Percentiles rank a stretch among this genome's conserved stretches.
Conservation (phyloP, 2,113 vertebrate species). For the Dasypus novemcinctus region DNA sequence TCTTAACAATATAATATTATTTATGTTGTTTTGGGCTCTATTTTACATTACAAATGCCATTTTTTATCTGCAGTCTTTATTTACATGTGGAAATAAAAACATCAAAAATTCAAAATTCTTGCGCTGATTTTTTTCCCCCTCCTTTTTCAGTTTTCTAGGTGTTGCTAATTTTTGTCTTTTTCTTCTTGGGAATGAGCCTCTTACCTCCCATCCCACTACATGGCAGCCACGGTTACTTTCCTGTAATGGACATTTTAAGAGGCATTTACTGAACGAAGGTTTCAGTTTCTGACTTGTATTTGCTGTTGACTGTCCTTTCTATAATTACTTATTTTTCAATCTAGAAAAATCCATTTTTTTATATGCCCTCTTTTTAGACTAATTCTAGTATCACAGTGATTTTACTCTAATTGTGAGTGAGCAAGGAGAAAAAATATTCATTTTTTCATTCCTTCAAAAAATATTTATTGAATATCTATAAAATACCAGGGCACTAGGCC, state of each 20-base stretch:
- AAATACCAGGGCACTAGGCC: neutral
- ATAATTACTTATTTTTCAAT: neutral
- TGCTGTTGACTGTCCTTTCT: neutral
- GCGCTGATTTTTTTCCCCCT: neutral
- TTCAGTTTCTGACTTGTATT: constrained; percentile 24
- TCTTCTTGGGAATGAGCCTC: neutral
- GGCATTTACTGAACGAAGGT: neutral
- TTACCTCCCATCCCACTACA: no score
- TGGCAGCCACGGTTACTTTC: neutral
- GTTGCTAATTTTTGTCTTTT: neutral
- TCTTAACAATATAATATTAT: neutral
- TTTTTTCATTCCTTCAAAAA: neutral
- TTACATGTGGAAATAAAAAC: neutral
- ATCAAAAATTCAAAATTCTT: neutral
- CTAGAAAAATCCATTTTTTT: neutral
- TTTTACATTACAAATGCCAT: neutral
- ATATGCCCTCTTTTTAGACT: neutral
- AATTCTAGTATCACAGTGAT: neutral
- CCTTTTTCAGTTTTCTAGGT: neutral
- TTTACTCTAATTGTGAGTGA: neutral
- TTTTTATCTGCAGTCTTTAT: neutral
- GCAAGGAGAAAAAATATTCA: neutral
- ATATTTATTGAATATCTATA: neutral
- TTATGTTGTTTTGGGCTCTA: neutral
- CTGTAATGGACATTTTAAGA: neutral